Evolutionary conservation across 92 coral and sea anemone species (phyloP).

Genomic region (Porites evermanni): DNA sequence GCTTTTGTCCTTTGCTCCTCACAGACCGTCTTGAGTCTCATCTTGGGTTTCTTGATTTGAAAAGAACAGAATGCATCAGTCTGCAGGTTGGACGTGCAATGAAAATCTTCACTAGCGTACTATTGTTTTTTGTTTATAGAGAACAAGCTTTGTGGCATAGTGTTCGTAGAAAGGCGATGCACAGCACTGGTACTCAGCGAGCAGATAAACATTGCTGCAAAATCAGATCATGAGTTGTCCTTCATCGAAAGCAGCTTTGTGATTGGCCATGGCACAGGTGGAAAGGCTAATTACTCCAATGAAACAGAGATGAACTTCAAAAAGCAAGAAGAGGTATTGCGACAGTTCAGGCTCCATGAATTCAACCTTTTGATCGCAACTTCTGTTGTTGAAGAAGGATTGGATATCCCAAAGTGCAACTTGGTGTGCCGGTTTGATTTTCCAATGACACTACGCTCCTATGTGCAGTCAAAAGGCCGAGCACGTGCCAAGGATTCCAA

Average conservation of each 20-base stretch:
- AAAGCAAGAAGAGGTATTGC: constrained; percentile 77
- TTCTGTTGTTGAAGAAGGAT: constrained; percentile 96
- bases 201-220: constrained; percentile 78
- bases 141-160: constrained; percentile 81
- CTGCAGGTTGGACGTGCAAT: too few relatives aligned
- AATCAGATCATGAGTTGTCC: constrained; percentile 40
- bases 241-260: constrained; percentile 81
- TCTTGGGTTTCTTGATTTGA: too few relatives aligned
- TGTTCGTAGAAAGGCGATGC: constrained; percentile 86
- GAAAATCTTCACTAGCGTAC: too few relatives aligned
- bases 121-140: background rate
- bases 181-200: constrained; percentile 86
- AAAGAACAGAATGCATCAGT: too few relatives aligned
- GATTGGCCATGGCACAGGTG: constrained; percentile 88
- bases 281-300: constrained; percentile 45
- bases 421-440: constrained; percentile 91
- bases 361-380: constrained; percentile 90
- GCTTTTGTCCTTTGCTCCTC: too few relatives aligned
- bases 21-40: too few relatives aligned
- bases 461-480: constrained; percentile 92
- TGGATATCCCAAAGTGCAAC: constrained; percentile 94
- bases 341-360: constrained; percentile 69
- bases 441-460: constrained; percentile 83
- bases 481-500: constrained; percentile 87
- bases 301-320: constrained; percentile 86